phyloP scores from a whole-genome alignment of 1,140 invertebrate species.

The Aphaenogaster floridana region DNA sequence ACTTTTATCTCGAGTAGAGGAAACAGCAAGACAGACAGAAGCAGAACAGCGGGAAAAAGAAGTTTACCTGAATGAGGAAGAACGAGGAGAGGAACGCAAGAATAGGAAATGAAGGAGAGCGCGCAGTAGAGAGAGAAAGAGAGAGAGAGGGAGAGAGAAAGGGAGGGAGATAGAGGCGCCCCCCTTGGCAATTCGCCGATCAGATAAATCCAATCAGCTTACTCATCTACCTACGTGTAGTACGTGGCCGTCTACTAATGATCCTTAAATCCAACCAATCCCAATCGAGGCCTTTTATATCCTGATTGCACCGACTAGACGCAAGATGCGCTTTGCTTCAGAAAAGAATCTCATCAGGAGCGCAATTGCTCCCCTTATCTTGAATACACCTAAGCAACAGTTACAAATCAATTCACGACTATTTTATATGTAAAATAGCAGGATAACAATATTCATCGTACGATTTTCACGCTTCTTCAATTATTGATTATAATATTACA shows the following conservation, averaged over 20 bases:
- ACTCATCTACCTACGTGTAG: constrained; percentile 82
- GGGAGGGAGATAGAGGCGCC: neutral
- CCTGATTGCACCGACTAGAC: constrained; percentile 75
- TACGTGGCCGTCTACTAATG: constrained; percentile 80
- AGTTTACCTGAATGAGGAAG: constrained; percentile 31
- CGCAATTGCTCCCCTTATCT: constrained; percentile 25
- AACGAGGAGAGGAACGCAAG: constrained; percentile 61
- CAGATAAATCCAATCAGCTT: constrained; percentile 85
- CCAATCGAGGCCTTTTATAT: constrained; percentile 79
- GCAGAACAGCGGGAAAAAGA: constrained; percentile 35
- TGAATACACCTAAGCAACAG: constrained; percentile 18
- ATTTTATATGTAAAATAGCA: neutral
- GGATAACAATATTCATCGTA: neutral
- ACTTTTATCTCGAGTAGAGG: constrained; percentile 70
- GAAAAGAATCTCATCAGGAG: constrained; percentile 43
- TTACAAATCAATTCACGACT: constrained; percentile 1
- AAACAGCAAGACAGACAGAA: constrained; percentile 18
- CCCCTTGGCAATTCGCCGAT: constrained; percentile 80
- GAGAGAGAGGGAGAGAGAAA: neutral
- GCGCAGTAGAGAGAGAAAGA: neutral
- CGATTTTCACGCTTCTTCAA: neutral
- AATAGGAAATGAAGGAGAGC: constrained; percentile 72
- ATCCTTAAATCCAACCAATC: constrained; percentile 82
- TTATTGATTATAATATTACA: neutral
- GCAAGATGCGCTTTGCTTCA: constrained; percentile 41